These are phyloP conservation scores for Agriopis marginaria DNA, from an alignment of 2,888 invertebrate genomes.

Conservation along the genomic window DNA sequence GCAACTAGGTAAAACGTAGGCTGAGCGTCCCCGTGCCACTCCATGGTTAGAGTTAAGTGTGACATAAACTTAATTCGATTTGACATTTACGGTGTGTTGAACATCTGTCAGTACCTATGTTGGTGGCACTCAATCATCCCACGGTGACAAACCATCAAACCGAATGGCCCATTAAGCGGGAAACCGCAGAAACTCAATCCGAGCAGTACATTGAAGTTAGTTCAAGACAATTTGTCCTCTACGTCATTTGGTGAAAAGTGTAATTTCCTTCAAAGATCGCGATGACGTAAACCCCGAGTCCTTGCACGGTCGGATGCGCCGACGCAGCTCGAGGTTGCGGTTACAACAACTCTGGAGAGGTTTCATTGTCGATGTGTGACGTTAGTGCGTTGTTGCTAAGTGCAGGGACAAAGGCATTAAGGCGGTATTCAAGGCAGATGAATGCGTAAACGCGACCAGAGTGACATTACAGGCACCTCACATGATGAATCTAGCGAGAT, in stretches of 20 bases:
- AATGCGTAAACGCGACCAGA: slow-evolving; percentile 39
- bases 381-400: slow-evolving; percentile 71
- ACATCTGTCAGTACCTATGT: slow-evolving; percentile 44
- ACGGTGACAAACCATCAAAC: slow-evolving; percentile 49
- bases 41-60: slow-evolving; percentile 30
- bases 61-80: slow-evolving; percentile 31
- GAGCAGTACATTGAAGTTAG: not conserved
- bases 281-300: slow-evolving; percentile 73
- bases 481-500: slow-evolving; percentile 33
- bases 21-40: slow-evolving; percentile 9
- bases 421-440: slow-evolving; percentile 47
- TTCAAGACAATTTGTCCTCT: slow-evolving; percentile 51
- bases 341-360: slow-evolving; percentile 78
- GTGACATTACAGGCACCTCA: slow-evolving; percentile 27
- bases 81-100: slow-evolving; percentile 23
- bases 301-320: slow-evolving; percentile 80
- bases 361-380: slow-evolving; percentile 77
- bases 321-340: slow-evolving; percentile 77
- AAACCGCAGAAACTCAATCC: slow-evolving; percentile 49
- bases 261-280: slow-evolving; percentile 47
- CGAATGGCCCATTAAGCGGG: slow-evolving; percentile 31
- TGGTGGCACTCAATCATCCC: slow-evolving; percentile 41
- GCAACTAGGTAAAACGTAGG: not conserved
- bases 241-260: slow-evolving; percentile 52
- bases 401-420: slow-evolving; percentile 57